Conservation (phyloP, 2,888 invertebrate genomes). For the Lutraria lutraria region DNA sequence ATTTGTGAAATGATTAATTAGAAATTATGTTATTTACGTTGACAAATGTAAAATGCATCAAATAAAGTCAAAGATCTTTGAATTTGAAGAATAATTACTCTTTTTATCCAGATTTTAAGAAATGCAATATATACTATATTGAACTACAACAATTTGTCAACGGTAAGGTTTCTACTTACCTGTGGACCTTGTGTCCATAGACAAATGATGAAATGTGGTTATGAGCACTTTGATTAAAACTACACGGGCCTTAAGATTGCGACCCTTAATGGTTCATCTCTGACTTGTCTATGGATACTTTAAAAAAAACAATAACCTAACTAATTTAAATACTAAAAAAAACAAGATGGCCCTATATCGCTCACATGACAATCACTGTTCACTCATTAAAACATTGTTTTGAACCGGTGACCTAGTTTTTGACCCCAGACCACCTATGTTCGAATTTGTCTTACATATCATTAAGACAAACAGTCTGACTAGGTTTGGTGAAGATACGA, state of each 20-base stretch:
- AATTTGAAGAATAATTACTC: neutral
- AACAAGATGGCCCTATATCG: no score
- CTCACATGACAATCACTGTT: no score
- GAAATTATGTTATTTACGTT: neutral
- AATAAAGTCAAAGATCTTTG: neutral
- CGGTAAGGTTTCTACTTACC: slow-evolving; percentile 44
- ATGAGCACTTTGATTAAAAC: slow-evolving; percentile 35
- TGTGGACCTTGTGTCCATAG: slow-evolving; percentile 47
- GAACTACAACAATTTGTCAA: neutral
- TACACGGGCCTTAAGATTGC: neutral
- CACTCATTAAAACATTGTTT: no score
- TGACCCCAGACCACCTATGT: no score
- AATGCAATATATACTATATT: neutral
- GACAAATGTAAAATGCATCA: neutral
- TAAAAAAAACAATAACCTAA: no score
- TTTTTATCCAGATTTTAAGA: neutral
- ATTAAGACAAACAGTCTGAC: no score
- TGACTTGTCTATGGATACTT: slow-evolving; percentile 13
- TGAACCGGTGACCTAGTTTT: no score
- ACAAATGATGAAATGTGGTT: slow-evolving; percentile 41
- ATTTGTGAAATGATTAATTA: neutral
- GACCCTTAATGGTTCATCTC: neutral
- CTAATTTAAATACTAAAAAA: no score
- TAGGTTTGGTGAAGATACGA: no score
- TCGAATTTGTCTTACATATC: no score